Conservation (phyloP, 2,797 vertebrate genomes). For the Sebastes glaucus region DNA sequence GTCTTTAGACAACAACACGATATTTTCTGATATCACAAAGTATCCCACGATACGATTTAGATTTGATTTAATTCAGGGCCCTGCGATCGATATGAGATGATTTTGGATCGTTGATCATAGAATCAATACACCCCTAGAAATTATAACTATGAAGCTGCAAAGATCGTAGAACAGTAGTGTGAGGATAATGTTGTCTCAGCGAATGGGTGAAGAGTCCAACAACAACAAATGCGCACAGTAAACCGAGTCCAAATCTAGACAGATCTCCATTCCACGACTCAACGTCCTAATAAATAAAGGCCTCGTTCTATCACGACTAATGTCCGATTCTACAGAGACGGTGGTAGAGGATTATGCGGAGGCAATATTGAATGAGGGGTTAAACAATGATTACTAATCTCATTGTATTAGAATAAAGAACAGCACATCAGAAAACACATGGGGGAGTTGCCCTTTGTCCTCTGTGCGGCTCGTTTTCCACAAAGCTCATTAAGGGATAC, state of each 20-base stretch:
- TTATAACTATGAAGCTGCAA: not conserved
- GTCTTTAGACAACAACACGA: accelerated
- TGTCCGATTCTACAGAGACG: constrained; percentile 23
- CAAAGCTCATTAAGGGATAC: constrained; percentile 77
- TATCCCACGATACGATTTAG: too few relatives aligned
- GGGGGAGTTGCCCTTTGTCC: constrained; percentile 70
- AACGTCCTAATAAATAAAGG: constrained; percentile 33
- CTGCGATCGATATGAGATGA: too few relatives aligned
- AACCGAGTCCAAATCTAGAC: constrained; percentile 20
- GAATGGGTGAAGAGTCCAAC: not conserved
- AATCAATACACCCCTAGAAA: too few relatives aligned
- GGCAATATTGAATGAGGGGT: constrained; percentile 52
- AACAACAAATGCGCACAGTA: constrained; percentile 6
- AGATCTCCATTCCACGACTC: constrained; percentile 28
- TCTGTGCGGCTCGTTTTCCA: constrained; percentile 61
- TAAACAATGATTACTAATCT: constrained; percentile 71
- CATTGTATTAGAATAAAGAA: constrained; percentile 67
- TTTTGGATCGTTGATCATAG: too few relatives aligned
- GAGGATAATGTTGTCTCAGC: not conserved
- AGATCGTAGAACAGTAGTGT: not conserved
- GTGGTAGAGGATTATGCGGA: constrained; percentile 34
- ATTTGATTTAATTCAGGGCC: too few relatives aligned
- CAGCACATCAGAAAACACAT: constrained; percentile 66
- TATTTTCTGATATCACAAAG: too few relatives aligned
- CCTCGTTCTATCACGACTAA: constrained; percentile 37